These are phyloP conservation scores for Triplophysa dalaica DNA, from an alignment of 2,113 vertebrate genomes.

Conservation along the genomic window DNA sequence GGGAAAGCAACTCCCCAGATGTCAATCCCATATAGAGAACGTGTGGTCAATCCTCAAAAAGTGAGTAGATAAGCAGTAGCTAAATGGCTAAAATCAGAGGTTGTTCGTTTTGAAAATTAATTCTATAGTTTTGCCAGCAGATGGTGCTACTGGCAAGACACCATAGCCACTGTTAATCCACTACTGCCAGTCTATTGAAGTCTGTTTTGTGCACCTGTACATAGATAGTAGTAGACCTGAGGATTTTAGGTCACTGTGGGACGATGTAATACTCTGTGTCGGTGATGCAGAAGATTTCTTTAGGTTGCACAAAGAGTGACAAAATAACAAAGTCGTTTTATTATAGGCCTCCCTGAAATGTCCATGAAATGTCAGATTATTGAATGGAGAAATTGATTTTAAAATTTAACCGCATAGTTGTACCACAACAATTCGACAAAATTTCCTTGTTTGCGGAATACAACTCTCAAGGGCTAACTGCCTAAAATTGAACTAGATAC, in stretches of 20 bases:
- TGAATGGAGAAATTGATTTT: not conserved
- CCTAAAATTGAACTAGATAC: not conserved
- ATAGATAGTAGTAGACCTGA: too few relatives aligned
- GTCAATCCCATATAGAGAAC: too few relatives aligned
- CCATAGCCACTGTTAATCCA: not conserved
- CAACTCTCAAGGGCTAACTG: too few relatives aligned
- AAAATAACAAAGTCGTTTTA: too few relatives aligned
- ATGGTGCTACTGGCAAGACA: conserved; percentile 18
- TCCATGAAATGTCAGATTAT: not conserved
- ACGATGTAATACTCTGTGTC: too few relatives aligned
- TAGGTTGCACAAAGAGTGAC: too few relatives aligned
- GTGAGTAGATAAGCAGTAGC: too few relatives aligned
- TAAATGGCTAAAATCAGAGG: not conserved
- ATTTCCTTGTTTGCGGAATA: not conserved
- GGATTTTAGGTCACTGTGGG: not conserved
- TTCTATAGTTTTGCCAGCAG: not conserved
- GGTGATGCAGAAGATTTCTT: too few relatives aligned
- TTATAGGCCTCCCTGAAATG: not conserved
- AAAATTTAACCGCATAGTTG: too few relatives aligned
- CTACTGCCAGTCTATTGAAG: not conserved
- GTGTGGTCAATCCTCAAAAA: too few relatives aligned
- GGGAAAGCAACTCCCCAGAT: too few relatives aligned
- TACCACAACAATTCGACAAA: not conserved
- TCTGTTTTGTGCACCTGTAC: too few relatives aligned
- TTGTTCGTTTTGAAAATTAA: not conserved